Percentiles rank a stretch among this genome's conserved stretches.
Evolutionary conservation across 1,140 invertebrate genomes (phyloP).

Genomic region (Leptinotarsa lineolata): DNA sequence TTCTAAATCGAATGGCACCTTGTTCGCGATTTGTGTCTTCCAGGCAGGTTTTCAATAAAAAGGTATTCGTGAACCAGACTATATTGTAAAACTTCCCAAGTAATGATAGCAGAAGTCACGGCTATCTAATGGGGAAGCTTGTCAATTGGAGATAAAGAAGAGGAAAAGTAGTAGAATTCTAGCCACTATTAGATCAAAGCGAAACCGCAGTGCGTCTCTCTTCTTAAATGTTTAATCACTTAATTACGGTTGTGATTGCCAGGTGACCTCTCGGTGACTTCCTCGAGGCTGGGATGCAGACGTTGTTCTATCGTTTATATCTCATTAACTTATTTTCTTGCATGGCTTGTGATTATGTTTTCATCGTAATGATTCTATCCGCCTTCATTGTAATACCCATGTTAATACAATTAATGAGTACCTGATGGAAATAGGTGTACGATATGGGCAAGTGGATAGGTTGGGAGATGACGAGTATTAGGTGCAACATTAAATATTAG

Average conservation of each 20-base stretch:
- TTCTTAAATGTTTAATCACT: neutral
- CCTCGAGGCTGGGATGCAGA: neutral
- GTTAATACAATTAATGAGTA: too few relatives aligned
- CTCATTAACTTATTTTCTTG: neutral
- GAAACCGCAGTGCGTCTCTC: neutral
- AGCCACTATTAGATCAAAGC: constrained; percentile 2
- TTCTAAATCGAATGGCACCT: too few relatives aligned
- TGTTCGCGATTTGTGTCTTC: too few relatives aligned
- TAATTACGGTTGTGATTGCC: neutral
- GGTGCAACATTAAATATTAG: too few relatives aligned
- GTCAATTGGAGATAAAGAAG: neutral
- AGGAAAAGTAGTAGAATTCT: neutral
- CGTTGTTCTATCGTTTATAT: neutral
- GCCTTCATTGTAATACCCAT: neutral
- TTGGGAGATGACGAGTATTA: too few relatives aligned
- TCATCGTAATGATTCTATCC: neutral
- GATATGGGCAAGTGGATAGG: too few relatives aligned
- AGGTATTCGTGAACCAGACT: too few relatives aligned
- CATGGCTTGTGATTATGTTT: neutral
- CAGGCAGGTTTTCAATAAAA: too few relatives aligned
- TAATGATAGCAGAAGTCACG: neutral
- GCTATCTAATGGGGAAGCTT: neutral
- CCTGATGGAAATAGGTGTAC: too few relatives aligned
- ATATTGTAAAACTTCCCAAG: too few relatives aligned
- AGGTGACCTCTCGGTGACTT: constrained; percentile 4